Conservation (phyloP, 2,113 vertebrate genomes). For the Lagopus leucura region DNA sequence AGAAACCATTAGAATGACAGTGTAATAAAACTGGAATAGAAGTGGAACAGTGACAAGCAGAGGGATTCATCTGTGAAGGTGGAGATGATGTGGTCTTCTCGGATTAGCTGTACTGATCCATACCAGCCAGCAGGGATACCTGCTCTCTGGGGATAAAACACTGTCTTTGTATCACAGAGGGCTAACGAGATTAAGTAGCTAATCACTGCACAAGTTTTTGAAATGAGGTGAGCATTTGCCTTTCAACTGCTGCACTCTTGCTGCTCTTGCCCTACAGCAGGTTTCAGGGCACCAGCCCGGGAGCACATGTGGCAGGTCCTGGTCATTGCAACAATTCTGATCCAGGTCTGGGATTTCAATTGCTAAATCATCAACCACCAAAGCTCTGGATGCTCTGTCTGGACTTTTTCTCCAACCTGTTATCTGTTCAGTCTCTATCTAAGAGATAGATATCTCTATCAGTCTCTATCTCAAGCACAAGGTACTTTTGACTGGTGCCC, state of each 20-base stretch:
- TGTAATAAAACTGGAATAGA: not conserved
- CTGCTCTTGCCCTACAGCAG: not conserved
- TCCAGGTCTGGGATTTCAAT: not conserved
- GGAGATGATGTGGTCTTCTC: accelerated
- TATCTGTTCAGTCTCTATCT: not conserved
- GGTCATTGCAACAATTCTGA: not conserved
- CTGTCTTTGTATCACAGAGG: not conserved
- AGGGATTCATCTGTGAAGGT: not conserved
- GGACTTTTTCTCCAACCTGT: not conserved
- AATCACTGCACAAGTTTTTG: not conserved
- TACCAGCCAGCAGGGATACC: not conserved
- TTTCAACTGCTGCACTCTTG: not conserved
- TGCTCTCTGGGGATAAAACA: not conserved
- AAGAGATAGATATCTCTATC: too few species aligned
- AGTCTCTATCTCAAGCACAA: not conserved
- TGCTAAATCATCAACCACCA: not conserved
- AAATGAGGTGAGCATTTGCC: not conserved
- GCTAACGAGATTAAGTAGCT: not conserved
- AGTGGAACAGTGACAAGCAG: not conserved
- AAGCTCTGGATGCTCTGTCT: not conserved
- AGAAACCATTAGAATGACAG: not conserved
- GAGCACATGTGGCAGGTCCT: not conserved
- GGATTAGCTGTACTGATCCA: not conserved
- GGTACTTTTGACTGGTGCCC: too few species aligned
- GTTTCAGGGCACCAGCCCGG: not conserved